Evolutionary conservation across 2,113 vertebrate genomes (phyloP).

Genomic region (Mustela nigripes): DNA sequence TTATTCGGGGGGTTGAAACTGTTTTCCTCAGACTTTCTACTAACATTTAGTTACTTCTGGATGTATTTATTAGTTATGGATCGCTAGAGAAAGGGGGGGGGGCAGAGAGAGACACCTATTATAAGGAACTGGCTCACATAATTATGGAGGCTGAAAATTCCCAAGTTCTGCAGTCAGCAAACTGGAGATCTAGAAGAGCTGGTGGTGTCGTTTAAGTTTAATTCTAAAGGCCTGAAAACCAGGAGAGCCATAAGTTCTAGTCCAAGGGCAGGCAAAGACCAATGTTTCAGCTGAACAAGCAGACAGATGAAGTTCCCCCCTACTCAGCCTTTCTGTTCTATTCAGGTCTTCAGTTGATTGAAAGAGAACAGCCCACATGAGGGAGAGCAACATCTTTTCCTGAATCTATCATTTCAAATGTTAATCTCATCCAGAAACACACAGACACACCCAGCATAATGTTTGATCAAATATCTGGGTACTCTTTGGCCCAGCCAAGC

Average conservation of each 20-base stretch:
- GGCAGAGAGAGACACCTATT: background rate
- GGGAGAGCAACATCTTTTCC: background rate
- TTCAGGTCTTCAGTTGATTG: background rate
- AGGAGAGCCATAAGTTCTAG: background rate
- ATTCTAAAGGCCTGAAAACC: background rate
- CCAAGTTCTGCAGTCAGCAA: background rate
- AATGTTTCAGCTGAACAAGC: background rate
- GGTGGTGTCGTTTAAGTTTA: too few species aligned
- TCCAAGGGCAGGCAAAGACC: background rate
- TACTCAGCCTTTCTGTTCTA: background rate
- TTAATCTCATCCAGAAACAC: background rate
- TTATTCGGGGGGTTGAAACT: background rate
- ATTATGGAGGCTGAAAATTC: background rate
- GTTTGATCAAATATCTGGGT: background rate
- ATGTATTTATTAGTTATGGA: background rate
- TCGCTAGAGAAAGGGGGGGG: background rate
- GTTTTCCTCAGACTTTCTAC: background rate
- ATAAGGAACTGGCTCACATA: background rate
- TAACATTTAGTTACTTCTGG: background rate
- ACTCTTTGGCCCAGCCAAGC: background rate
- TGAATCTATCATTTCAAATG: background rate
- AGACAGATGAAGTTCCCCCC: background rate
- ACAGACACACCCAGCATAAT: background rate
- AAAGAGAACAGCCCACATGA: background rate
- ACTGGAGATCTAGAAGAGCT: background rate